A percentile compares a stretch with the other conserved stretches of the same genome.
These are phyloP conservation scores for Epinephelus cyanopodus DNA, from an alignment of 2,113 vertebrate genomes.

Conservation along the genomic window DNA sequence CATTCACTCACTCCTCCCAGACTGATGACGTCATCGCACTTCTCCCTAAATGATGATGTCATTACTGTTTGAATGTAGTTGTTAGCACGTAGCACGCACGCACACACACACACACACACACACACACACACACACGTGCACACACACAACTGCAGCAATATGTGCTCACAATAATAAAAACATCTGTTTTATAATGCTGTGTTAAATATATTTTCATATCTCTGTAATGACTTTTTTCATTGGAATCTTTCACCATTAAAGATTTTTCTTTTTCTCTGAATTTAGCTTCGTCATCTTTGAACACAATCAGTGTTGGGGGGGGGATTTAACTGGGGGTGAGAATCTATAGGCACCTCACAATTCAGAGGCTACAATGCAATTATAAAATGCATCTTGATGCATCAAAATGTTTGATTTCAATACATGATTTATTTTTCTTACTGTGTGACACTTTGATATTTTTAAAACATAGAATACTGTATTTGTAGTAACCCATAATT, in stretches of 20 bases:
- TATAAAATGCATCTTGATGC: too few species aligned
- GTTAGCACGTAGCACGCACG: not conserved
- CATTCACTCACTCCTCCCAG: not conserved
- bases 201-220: conserved; percentile 39
- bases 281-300: too few species aligned
- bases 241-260: conserved; percentile 30
- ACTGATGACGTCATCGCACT: not conserved
- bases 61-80: conserved; percentile 20
- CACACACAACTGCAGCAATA: not conserved
- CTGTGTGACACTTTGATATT: too few species aligned
- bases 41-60: not conserved
- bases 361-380: too few species aligned
- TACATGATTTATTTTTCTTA: too few species aligned
- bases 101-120: not conserved
- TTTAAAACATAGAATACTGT: too few species aligned
- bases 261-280: not conserved
- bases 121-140: conserved; percentile 5
- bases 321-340: too few species aligned
- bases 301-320: not conserved
- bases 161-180: not conserved
- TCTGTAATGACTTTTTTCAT: conserved; percentile 8
- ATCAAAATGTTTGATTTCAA: too few species aligned
- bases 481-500: too few species aligned
- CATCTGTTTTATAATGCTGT: not conserved
- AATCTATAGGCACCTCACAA: too few species aligned